Base-by-base conservation (phyloP, 2,888 invertebrate genomes). In the Anagyrus pseudococci region DNA sequence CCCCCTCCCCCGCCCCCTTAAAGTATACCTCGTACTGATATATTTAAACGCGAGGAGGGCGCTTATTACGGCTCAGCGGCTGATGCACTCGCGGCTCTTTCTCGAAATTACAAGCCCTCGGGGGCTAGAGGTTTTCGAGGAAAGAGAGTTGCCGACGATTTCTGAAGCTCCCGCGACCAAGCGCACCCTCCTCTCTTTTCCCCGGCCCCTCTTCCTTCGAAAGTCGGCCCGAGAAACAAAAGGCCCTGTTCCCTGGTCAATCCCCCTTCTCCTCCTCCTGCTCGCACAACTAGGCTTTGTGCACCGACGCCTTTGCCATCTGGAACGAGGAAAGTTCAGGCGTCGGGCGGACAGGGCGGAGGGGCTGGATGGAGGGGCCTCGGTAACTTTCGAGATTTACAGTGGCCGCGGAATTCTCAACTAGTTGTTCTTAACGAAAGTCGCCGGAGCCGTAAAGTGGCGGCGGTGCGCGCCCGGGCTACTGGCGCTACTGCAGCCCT, bases 391-490 rank as follows among this genome's bases (percentile, higher is more conserved):
- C 25, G 44, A 58, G 58, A 67, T 67, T 64, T 67, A 67, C 64
- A 62, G 40, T 61, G n/a, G 46, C 57, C 26, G 26, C 57, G 53
- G 63, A 61, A 66, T 66, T 57, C 43, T 58, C 55, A 67, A 67
- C 64, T 63, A 61, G 64, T 41, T 40, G 50, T 57, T 58, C 64
- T 67, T 64, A 64, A 67, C 67, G 57, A 66, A 63, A 67, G 62
- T 60, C 59, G 13, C 33, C 33, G 33, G 13, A 37, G 33, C 13
- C 59, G 60, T 58, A 41, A 59, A 61, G 61, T 60, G 61, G 64
- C 47, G 63, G 60, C 49, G 52, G 29, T 40, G 15, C n/a, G 26
- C 15, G 22, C 8, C 33, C 33, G 8, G 8, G 33, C 8, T 2
- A 4, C n/a, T n/a, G n/a, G n/a, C n/a, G n/a, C n/a, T n/a, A n/a